phyloP scores from a whole-genome alignment of 2,888 invertebrate genomes.

The Gortyna flavago region DNA sequence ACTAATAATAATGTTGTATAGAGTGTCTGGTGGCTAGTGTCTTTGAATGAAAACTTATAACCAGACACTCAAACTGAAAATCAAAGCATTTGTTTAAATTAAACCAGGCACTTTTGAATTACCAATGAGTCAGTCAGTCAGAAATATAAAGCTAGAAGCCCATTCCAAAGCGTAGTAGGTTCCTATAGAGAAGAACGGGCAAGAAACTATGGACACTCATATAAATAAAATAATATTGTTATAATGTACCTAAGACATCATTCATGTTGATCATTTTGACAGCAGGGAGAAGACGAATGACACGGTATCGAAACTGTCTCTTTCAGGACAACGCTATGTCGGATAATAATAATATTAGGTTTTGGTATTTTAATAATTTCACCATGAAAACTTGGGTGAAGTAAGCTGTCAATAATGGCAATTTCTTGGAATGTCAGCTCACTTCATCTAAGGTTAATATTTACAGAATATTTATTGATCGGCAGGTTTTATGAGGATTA shows the following conservation, averaged over 20 bases:
- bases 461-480: too few relatives aligned
- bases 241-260: not conserved
- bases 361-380: too few relatives aligned
- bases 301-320: not conserved
- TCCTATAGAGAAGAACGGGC: not conserved
- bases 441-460: too few relatives aligned
- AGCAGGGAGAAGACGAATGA: not conserved
- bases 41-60: not conserved
- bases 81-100: not conserved
- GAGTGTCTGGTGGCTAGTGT: too few relatives aligned
- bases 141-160: not conserved
- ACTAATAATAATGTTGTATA: too few relatives aligned
- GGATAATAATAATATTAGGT: not conserved
- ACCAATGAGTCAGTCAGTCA: not conserved
- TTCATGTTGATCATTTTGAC: not conserved
- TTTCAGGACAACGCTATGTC: not conserved
- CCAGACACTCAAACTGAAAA: not conserved
- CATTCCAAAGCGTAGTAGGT: not conserved
- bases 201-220: not conserved
- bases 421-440: too few relatives aligned
- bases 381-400: too few relatives aligned
- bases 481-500: not conserved
- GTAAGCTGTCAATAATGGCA: too few relatives aligned
- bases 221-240: not conserved
- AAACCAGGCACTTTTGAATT: not conserved